These are phyloP conservation scores for Theristicus caerulescens DNA, from an alignment of 2,113 vertebrate genomes.

Conservation along the genomic window DNA sequence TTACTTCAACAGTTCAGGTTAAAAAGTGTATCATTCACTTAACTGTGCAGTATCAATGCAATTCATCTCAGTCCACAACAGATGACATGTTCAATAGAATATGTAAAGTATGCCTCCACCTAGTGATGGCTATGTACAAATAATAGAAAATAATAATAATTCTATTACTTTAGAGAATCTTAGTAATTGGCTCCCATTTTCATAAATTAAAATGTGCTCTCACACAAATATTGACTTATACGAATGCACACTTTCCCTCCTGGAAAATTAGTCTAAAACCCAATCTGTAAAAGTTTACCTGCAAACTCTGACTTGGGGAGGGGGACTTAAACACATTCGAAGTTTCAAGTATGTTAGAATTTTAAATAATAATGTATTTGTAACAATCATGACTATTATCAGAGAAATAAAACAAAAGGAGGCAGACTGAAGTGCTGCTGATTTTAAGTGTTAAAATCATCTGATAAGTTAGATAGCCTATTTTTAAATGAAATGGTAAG, in stretches of 20 bases:
- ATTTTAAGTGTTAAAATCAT: neutral
- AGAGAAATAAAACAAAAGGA: neutral
- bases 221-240: neutral
- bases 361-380: neutral
- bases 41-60: neutral
- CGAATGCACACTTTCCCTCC: neutral
- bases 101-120: constrained; percentile 68
- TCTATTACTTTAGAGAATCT: constrained; percentile 1
- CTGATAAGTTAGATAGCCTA: neutral
- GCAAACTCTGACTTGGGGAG: neutral
- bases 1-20: neutral
- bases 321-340: neutral
- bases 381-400: neutral
- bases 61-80: constrained; percentile 5
- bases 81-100: constrained; percentile 50
- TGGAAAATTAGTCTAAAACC: neutral
- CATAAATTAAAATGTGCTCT: neutral
- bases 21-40: neutral
- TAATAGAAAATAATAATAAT: constrained; percentile 53
- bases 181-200: neutral
- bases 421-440: neutral
- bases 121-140: constrained; percentile 62
- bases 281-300: neutral
- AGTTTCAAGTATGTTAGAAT: neutral
- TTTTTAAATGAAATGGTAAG: neutral